phyloP scores from a whole-genome alignment of 2,888 invertebrate genomes.

The Bombyx huttoni region DNA sequence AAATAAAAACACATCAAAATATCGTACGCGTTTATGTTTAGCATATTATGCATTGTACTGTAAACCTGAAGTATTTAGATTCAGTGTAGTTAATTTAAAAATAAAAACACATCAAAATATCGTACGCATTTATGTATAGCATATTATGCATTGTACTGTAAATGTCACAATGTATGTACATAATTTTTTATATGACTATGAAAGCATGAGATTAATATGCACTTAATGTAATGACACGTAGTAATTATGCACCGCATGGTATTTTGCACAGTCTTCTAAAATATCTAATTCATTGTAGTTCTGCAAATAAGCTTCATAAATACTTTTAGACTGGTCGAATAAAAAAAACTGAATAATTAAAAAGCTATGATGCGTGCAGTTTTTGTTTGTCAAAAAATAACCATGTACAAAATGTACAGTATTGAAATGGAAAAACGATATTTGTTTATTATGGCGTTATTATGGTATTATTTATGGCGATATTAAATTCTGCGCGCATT shows the following conservation, averaged over 20 bases:
- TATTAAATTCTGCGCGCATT: conserved; percentile 9
- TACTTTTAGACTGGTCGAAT: background rate
- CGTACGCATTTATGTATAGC: background rate
- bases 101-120: too few relatives aligned
- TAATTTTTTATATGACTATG: conserved; percentile 9
- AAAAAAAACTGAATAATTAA: conserved; percentile 3
- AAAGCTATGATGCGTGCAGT: background rate
- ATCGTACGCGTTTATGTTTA: background rate
- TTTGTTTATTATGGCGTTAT: too few relatives aligned
- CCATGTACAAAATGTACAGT: too few relatives aligned
- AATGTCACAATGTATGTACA: background rate
- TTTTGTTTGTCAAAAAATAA: background rate
- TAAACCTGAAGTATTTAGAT: background rate
- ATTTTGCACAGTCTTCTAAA: conserved; percentile 25
- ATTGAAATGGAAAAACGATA: too few relatives aligned
- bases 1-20: too few relatives aligned
- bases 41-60: background rate
- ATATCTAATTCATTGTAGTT: conserved; percentile 12
- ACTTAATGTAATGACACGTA: conserved; percentile 32
- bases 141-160: background rate
- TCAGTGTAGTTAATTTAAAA: too few relatives aligned
- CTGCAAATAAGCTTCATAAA: conserved; percentile 15
- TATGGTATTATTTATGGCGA: conserved; percentile 7
- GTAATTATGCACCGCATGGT: conserved; percentile 49
- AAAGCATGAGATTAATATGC: conserved; percentile 30